Evolutionary conservation across 2,888 invertebrate species (phyloP).

Genomic region (Catocala fraxini): DNA sequence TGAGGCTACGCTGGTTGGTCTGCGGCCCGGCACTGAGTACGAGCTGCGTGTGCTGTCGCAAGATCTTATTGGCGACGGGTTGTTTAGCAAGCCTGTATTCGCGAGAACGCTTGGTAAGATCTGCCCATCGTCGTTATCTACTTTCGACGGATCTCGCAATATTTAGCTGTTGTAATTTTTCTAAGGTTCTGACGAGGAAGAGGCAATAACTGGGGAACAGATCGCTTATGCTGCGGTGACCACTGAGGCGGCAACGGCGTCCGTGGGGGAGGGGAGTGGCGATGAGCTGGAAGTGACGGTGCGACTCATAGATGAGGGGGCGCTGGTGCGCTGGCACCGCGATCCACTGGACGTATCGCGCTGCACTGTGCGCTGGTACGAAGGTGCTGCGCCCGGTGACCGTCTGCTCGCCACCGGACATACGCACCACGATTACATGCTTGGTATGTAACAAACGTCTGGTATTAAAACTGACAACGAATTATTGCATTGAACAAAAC

Average conservation of each 20-base stretch:
- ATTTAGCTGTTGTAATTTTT: background rate
- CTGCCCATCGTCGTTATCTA: too few relatives aligned
- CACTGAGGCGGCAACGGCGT: slow-evolving; percentile 76
- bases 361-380: slow-evolving; percentile 91
- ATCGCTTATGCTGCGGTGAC: slow-evolving; percentile 51
- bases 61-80: slow-evolving; percentile 94
- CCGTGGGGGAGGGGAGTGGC: slow-evolving; percentile 83
- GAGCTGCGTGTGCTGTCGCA: slow-evolving; percentile 97
- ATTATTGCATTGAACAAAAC: too few relatives aligned
- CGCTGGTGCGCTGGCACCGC: slow-evolving; percentile 92
- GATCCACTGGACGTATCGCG: slow-evolving; percentile 86
- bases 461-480: background rate
- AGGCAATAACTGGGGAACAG: slow-evolving; percentile 35
- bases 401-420: slow-evolving; percentile 90
- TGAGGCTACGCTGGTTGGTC: slow-evolving; percentile 92
- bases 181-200: slow-evolving; percentile 35
- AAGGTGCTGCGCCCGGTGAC: slow-evolving; percentile 88
- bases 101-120: slow-evolving; percentile 89
- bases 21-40: slow-evolving; percentile 93
- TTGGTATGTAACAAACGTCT: slow-evolving; percentile 65
- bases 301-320: slow-evolving; percentile 91
- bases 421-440: slow-evolving; percentile 90
- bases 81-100: slow-evolving; percentile 94
- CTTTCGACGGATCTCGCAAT: background rate
- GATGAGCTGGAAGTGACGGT: slow-evolving; percentile 91